Percentiles rank a stretch among this genome's conserved stretches.
Conservation (phyloP, 2,113 vertebrate genomes). For the Australoheros scitulus region DNA sequence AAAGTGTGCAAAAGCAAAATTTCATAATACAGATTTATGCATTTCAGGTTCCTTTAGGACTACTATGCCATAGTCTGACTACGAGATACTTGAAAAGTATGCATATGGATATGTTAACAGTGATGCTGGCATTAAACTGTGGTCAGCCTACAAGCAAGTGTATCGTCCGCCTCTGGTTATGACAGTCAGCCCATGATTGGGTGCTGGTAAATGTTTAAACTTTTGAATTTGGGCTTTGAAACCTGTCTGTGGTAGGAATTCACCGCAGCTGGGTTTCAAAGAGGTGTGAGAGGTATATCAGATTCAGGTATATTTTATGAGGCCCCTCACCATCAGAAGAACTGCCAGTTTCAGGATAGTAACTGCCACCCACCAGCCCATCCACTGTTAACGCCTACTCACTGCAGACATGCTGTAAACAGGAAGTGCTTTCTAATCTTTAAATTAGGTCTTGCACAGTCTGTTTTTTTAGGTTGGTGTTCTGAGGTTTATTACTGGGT, state of each 20-base stretch:
- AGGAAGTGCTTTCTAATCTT: constrained; percentile 49
- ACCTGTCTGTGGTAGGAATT: constrained; percentile 8
- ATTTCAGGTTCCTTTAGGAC: not conserved
- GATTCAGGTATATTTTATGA: not conserved
- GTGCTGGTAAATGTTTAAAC: not conserved
- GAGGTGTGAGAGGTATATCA: not conserved
- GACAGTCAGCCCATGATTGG: not conserved
- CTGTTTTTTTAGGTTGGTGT: not conserved
- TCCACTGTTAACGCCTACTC: not conserved
- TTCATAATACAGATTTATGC: not conserved
- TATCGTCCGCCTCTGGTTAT: not conserved
- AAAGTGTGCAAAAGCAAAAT: not conserved
- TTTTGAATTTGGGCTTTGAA: not conserved
- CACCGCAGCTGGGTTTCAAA: constrained; percentile 31
- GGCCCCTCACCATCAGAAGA: constrained; percentile 9
- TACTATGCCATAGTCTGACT: not conserved
- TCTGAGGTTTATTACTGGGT: not conserved
- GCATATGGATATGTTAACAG: not conserved
- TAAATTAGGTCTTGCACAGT: not conserved
- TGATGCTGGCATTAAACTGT: not conserved
- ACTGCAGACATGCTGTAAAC: constrained; percentile 27
- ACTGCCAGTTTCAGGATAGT: constrained; percentile 15
- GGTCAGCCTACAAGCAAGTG: not conserved
- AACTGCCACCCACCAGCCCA: not conserved
- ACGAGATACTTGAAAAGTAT: not conserved